These are phyloP conservation scores for Struthio camelus DNA, from an alignment of 2,113 vertebrate species.

Conservation along the genomic window DNA sequence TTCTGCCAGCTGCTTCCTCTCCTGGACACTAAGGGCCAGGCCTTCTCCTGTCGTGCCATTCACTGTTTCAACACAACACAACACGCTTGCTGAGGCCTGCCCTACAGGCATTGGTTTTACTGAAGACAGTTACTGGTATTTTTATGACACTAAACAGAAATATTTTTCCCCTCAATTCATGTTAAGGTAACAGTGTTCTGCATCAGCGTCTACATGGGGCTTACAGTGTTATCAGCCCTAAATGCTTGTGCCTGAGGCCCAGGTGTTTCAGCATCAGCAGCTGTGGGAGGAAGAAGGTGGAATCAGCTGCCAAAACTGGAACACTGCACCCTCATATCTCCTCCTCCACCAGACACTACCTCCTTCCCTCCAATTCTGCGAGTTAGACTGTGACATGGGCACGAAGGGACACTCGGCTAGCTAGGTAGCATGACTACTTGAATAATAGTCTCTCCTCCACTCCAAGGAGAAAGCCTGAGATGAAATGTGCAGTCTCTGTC, in stretches of 20 bases:
- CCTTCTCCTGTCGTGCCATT: constrained; percentile 97
- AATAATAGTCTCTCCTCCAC: not conserved
- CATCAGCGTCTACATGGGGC: not conserved
- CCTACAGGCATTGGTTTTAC: not conserved
- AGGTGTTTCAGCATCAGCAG: not conserved
- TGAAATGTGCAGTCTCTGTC: not conserved
- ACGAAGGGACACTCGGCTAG: not conserved
- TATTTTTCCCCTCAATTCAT: not conserved
- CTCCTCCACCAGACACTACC: not conserved
- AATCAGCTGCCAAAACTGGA: not conserved
- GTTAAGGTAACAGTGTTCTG: not conserved
- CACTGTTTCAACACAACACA: constrained; percentile 78
- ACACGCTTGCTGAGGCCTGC: not conserved
- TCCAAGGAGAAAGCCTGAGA: not conserved
- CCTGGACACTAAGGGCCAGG: constrained; percentile 84
- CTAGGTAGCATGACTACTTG: not conserved
- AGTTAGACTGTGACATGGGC: not conserved
- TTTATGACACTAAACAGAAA: not conserved
- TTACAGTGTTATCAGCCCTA: not conserved
- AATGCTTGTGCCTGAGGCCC: not conserved
- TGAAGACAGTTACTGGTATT: not conserved
- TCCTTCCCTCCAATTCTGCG: not conserved
- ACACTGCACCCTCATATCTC: not conserved
- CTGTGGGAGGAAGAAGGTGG: not conserved
- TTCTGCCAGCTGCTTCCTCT: constrained; percentile 85